Evolutionary conservation across 2,113 vertebrate genomes (phyloP).

Genomic region (Pardalotus punctatus): DNA sequence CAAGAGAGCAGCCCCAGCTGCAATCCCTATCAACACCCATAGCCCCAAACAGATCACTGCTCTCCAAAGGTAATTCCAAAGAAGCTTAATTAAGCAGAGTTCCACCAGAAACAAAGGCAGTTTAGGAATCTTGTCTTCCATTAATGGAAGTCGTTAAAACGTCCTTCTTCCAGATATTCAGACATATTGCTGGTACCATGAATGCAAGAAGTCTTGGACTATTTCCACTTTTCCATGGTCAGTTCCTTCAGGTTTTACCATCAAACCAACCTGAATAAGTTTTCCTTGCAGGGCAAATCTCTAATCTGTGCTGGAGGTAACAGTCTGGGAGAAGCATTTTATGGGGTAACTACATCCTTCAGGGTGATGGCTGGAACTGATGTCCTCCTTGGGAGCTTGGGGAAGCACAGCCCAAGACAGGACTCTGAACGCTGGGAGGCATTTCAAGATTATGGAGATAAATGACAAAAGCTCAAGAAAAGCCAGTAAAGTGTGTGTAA

Average conservation of each 20-base stretch:
- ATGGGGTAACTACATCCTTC: background rate
- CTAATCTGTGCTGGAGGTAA: background rate
- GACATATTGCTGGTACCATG: background rate
- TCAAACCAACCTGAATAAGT: background rate
- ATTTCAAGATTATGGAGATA: background rate
- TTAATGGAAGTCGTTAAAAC: background rate
- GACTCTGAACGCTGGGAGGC: background rate
- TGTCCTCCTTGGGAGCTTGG: no score
- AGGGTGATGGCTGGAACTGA: background rate
- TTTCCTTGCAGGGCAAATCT: background rate
- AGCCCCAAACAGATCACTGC: background rate
- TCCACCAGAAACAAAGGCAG: background rate
- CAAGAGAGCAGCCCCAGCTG: background rate
- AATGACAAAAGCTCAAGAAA: background rate
- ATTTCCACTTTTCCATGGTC: background rate
- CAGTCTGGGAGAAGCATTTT: background rate
- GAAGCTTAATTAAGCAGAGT: background rate
- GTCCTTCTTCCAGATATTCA: background rate
- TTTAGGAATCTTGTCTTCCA: background rate
- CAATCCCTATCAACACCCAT: background rate
- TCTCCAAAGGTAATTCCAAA: background rate
- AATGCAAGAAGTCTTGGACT: background rate
- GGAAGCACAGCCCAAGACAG: background rate
- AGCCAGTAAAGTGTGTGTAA: background rate
- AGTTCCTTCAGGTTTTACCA: background rate